phyloP scores from a whole-genome alignment of 2,888 invertebrate genomes.

The Bursaphelenchus okinawaensis region DNA sequence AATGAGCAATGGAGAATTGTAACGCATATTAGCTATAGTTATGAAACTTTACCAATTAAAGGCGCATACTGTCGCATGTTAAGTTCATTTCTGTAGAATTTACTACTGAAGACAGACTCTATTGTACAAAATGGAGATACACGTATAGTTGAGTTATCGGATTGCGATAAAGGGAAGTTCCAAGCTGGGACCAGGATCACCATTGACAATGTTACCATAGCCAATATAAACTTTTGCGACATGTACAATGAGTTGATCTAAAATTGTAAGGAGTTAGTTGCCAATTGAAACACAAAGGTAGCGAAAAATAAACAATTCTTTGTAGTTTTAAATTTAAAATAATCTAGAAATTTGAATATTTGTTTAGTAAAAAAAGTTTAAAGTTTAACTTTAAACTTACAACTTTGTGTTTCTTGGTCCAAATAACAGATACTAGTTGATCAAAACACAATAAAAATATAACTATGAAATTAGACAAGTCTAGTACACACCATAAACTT shows the following conservation, averaged over 20 bases:
- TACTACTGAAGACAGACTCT: conserved; percentile 10
- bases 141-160: conserved; percentile 21
- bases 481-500: conserved; percentile 21
- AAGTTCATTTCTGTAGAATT: conserved; percentile 5
- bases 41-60: not conserved
- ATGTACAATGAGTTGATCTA: conserved; percentile 21
- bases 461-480: conserved; percentile 15
- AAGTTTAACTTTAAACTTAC: conserved; percentile 1
- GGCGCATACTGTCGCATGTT: conserved; percentile 8
- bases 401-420: conserved; percentile 24
- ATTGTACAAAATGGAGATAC: conserved; percentile 27
- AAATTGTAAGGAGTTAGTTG: not conserved
- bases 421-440: conserved; percentile 26
- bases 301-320: too few species aligned
- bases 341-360: too few species aligned
- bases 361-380: not conserved
- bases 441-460: conserved; percentile 23
- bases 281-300: not conserved
- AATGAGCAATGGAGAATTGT: too few species aligned
- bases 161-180: conserved; percentile 12
- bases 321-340: too few species aligned
- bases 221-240: conserved; percentile 12
- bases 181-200: conserved; percentile 21
- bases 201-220: conserved; percentile 21
- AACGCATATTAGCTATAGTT: not conserved